These are phyloP conservation scores for Ianthella basta DNA, from an alignment of 37 sponge, comb jelly and placozoan genomes.

Conservation along the genomic window DNA sequence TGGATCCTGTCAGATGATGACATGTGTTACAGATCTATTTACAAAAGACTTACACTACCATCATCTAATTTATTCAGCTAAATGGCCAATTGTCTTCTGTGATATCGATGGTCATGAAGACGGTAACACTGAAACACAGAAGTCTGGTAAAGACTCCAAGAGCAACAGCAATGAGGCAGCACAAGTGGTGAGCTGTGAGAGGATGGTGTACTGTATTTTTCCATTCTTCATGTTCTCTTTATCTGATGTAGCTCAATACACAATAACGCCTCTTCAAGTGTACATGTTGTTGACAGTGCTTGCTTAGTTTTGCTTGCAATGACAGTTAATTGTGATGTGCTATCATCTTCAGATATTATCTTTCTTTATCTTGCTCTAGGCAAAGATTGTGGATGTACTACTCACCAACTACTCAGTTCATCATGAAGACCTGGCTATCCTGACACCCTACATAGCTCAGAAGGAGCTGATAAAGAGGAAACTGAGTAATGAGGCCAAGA, in stretches of 20 bases:
- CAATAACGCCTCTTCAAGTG: no score
- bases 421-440: constrained; percentile 34
- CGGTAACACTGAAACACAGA: background rate
- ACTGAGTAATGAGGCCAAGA: background rate
- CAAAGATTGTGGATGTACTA: constrained; percentile 4
- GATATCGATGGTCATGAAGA: constrained; percentile 39
- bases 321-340: no score
- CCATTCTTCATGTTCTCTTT: no score
- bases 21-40: no score
- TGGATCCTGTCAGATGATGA: no score
- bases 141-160: constrained; percentile 3
- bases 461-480: constrained; percentile 18
- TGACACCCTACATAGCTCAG: constrained; percentile 67
- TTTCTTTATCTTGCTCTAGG: background rate
- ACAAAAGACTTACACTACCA: no score
- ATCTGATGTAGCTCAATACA: no score
- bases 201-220: no score
- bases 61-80: background rate
- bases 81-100: constrained; percentile 41
- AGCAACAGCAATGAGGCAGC: constrained; percentile 21
- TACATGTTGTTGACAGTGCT: no score
- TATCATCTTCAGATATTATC: no score
- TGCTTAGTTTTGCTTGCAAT: no score
- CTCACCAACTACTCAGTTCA: background rate
- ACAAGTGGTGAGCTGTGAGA: background rate